Evolutionary conservation across 2,888 invertebrate species (phyloP).

Genomic region (Maniola hyperantus): DNA sequence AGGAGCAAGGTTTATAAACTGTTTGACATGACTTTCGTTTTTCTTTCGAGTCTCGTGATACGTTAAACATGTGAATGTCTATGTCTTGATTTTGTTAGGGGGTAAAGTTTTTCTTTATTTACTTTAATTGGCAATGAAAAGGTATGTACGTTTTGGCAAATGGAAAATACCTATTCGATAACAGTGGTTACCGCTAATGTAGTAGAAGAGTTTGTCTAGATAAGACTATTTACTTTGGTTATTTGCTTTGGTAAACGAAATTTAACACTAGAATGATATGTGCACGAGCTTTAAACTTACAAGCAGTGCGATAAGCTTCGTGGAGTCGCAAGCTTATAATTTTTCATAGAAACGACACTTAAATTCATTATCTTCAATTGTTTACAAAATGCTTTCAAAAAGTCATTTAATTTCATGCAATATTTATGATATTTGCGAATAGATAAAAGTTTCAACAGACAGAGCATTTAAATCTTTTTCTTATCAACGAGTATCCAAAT

Average conservation of each 20-base stretch:
- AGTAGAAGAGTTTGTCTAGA: not conserved
- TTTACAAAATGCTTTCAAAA: not conserved
- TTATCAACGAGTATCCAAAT: not conserved
- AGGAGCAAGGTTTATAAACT: constrained; percentile 77
- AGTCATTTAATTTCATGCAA: not conserved
- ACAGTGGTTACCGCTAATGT: not conserved
- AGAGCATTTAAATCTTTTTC: not conserved
- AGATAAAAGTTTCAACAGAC: not conserved
- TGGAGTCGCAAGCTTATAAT: not conserved
- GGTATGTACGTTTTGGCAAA: constrained; percentile 15
- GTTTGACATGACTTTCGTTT: constrained; percentile 54
- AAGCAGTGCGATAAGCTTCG: not conserved
- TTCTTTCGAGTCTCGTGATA: constrained; percentile 64
- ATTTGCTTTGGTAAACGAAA: not conserved
- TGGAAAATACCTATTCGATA: not conserved
- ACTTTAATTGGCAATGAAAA: constrained; percentile 48
- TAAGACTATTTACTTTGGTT: not conserved
- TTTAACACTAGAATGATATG: not conserved
- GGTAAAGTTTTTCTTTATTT: constrained; percentile 41
- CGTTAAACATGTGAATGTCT: constrained; percentile 60
- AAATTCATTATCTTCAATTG: not conserved
- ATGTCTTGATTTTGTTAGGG: constrained; percentile 52
- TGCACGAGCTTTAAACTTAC: not conserved
- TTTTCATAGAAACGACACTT: not conserved
- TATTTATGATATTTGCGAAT: not conserved